Percentiles rank a stretch among this genome's conserved stretches.
Conservation (phyloP, 1,140 invertebrate species). For the Cecropterus lyciades region DNA sequence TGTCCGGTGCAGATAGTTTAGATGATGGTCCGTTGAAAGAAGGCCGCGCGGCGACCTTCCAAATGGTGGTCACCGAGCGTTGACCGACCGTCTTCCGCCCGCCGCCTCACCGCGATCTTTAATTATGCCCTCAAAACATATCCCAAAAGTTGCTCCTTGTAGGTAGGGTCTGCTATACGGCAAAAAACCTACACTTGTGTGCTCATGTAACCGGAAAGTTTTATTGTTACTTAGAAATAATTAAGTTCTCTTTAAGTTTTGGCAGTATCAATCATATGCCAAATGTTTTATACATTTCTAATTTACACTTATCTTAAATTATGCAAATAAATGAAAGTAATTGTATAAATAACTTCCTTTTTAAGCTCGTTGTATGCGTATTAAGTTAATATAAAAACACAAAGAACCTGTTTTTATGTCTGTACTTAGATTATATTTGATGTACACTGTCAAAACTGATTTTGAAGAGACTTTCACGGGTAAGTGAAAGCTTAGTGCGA, state of each 20-base stretch:
- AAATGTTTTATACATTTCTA: background rate
- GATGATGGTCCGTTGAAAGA: slow-evolving; percentile 69
- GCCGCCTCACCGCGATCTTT: slow-evolving; percentile 34
- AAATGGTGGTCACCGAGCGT: slow-evolving; percentile 67
- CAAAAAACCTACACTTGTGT: slow-evolving; percentile 12
- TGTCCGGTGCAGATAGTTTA: slow-evolving; percentile 59
- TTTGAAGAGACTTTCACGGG: too few species aligned
- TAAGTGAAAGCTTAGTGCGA: too few species aligned
- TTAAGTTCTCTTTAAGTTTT: too few species aligned
- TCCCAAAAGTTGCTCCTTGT: slow-evolving; percentile 26
- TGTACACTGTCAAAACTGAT: too few species aligned
- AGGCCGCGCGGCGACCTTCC: slow-evolving; percentile 80
- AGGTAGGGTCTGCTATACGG: slow-evolving; percentile 7
- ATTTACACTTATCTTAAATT: background rate
- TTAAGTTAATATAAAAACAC: too few species aligned
- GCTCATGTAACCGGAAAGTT: background rate
- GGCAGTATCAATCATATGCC: background rate
- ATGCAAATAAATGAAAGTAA: too few species aligned
- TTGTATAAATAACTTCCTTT: too few species aligned
- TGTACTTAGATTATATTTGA: too few species aligned
- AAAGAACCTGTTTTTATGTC: too few species aligned
- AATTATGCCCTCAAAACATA: slow-evolving; percentile 37
- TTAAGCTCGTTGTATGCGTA: too few species aligned
- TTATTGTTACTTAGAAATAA: background rate
- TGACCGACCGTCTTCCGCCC: slow-evolving; percentile 47